Conservation (phyloP, 1,140 invertebrate genomes). For the Apis laboriosa region DNA sequence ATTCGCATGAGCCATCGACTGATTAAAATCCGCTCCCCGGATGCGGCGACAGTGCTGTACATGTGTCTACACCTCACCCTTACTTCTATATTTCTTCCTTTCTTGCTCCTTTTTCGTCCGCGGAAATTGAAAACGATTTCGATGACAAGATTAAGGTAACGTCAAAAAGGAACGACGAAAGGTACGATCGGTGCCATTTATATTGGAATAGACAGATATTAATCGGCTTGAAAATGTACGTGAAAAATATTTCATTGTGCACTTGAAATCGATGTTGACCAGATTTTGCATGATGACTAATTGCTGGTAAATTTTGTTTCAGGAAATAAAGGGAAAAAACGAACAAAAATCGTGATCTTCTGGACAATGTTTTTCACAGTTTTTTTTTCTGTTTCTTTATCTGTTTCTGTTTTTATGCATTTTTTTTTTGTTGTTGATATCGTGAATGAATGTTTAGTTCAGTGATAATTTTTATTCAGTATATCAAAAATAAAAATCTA, state of each 20-base stretch:
- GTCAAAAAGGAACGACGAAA: neutral
- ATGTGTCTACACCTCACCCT: neutral
- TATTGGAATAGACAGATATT: too few species aligned
- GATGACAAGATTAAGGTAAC: constrained; percentile 25
- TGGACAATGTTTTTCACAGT: neutral
- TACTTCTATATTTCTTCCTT: neutral
- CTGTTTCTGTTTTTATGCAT: neutral
- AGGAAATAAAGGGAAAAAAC: neutral
- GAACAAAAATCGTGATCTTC: neutral
- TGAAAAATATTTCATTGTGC: constrained; percentile 15
- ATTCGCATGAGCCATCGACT: constrained; percentile 58
- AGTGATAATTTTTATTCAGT: too few species aligned
- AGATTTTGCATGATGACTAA: neutral
- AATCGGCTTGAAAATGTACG: neutral
- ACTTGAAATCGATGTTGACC: neutral
- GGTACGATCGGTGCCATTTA: too few species aligned
- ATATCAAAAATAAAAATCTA: too few species aligned
- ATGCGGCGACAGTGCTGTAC: constrained; percentile 18
- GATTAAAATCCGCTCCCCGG: constrained; percentile 55
- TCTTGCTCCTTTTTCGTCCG: neutral
- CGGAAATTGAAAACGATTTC: constrained; percentile 36
- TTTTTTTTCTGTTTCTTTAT: too few species aligned
- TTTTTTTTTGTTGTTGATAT: neutral
- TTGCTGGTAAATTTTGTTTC: constrained; percentile 30
- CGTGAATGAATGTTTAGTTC: too few species aligned